Base-by-base conservation (phyloP, 2,888 invertebrate genomes). In the Scrobipalpa atriplicella region DNA sequence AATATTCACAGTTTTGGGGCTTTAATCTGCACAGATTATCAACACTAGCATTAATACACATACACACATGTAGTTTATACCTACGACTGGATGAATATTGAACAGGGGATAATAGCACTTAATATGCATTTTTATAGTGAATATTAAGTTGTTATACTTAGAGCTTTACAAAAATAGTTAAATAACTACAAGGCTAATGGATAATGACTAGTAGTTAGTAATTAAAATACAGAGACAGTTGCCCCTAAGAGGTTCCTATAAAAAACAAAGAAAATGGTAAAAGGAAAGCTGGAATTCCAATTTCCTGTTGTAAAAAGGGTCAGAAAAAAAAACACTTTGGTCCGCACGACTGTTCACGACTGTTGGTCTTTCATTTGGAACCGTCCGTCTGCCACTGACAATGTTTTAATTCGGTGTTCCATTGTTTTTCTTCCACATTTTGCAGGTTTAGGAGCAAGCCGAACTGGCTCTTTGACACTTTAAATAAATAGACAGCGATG, bases 321-420 rank as follows among this genome's bases (percentile, higher is more conserved):
- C 62, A 21, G 29, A 7, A 47, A 62, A 7, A 47, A 62, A 21
- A 62, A 61, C 10, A 62, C 62, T n/a, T 10, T n/a, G 16, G 19
- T 10, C 2, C 47, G 1, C 47, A 29, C 16, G n/a, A n/a, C 9
- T 29, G 21, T 21, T 19, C 47, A 11, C 21, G 13, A 29, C 21
- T 62, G 62, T 62, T 47, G 9, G 29, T 62, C 11, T 62, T 62
- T 21, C 47, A 62, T 62, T 62, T 38, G 47, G 18, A 61, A 62
- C 1, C n/a, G 62, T 21, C 47, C 3, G 62, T n/a, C n/a, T 62
- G 58, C 38, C 39, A n/a, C 41, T 62, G 62, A 62, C 62, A 36
- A 62, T 29, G 29, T 47, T 62, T 62, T 62, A 62, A 62, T 62
- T 47, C 21, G 29, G 21, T 56, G 19, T 21, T 21, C 21, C n/a